Evolutionary conservation across 2,113 vertebrate species (phyloP).

Genomic region (Solea senegalensis): DNA sequence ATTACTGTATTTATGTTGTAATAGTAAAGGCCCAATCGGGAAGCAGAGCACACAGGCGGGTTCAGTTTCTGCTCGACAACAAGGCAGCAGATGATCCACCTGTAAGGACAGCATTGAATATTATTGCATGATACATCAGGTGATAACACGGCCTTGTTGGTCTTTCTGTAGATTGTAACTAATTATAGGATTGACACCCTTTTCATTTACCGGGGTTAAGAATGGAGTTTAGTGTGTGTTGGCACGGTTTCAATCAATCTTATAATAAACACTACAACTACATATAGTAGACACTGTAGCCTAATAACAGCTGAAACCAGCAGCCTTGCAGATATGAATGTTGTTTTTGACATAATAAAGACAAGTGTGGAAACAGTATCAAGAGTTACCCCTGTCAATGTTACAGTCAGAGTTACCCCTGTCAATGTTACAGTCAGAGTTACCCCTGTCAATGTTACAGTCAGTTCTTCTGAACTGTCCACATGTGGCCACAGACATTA

Average conservation of each 20-base stretch:
- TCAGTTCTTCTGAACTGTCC: neutral
- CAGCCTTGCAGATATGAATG: slow-evolving; percentile 9
- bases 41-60: neutral
- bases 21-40: neutral
- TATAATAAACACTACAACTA: neutral
- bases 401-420: neutral
- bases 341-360: slow-evolving; percentile 9
- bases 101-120: neutral
- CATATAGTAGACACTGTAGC: neutral
- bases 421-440: fast-evolving
- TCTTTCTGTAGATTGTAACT: neutral
- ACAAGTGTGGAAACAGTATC: neutral
- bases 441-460: no score
- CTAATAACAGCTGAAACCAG: slow-evolving; percentile 25
- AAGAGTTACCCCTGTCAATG: neutral
- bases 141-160: neutral
- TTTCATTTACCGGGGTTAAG: neutral
- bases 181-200: neutral
- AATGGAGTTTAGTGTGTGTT: slow-evolving; percentile 28
- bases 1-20: neutral
- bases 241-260: slow-evolving; percentile 10
- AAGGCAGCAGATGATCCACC: neutral
- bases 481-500: slow-evolving; percentile 24
- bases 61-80: neutral
- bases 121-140: slow-evolving; percentile 8